A percentile compares a stretch with the other conserved stretches of the same genome.
phyloP scores from a whole-genome alignment of 2,888 invertebrate species.

The Nymphalis c-album region DNA sequence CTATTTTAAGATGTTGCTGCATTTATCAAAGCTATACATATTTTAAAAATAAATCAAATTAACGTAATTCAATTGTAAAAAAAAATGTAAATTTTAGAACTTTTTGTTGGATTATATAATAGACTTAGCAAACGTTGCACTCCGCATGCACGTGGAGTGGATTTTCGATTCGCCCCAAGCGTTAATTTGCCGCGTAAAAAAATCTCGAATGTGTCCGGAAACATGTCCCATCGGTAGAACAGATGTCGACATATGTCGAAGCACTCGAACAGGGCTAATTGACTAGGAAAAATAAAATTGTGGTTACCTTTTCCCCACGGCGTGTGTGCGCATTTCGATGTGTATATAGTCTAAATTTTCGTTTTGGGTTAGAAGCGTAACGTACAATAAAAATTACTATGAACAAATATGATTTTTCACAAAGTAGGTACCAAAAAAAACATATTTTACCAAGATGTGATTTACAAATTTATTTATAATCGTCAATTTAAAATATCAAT shows the following conservation, averaged over 20 bases:
- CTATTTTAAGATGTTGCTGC: too few species aligned
- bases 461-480: too few species aligned
- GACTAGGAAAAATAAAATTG: constrained; percentile 66
- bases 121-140: constrained; percentile 35
- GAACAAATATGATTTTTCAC: too few species aligned
- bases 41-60: background rate
- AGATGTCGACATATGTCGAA: constrained; percentile 78
- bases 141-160: constrained; percentile 49
- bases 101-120: background rate
- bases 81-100: background rate
- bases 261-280: constrained; percentile 62
- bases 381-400: too few species aligned
- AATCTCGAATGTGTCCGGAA: constrained; percentile 69
- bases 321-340: background rate
- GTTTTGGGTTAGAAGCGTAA: background rate
- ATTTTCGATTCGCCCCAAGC: constrained; percentile 58
- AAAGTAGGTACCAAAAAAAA: too few species aligned
- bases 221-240: constrained; percentile 72
- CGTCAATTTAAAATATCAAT: too few species aligned
- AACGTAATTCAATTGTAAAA: background rate
- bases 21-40: too few species aligned
- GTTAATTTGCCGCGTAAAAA: constrained; percentile 69
- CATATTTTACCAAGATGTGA: too few species aligned
- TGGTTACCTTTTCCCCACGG: constrained; percentile 37
- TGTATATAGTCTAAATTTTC: background rate